These are phyloP conservation scores for Pseudorhombus dupliciocellatus DNA, from an alignment of 2,113 vertebrate species.

Conservation along the genomic window DNA sequence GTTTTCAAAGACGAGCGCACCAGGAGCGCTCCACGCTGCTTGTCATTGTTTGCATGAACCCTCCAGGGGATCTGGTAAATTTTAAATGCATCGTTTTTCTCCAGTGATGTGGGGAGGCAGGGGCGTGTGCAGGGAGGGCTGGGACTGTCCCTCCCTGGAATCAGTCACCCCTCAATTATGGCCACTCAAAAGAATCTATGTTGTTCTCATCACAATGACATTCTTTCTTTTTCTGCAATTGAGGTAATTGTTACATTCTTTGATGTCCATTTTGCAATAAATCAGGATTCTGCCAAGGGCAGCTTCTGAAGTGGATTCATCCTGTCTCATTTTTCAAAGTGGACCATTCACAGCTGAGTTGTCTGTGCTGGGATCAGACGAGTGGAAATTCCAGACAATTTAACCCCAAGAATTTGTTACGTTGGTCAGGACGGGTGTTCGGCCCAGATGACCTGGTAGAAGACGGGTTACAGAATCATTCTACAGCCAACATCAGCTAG, in stretches of 20 bases:
- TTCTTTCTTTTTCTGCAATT: background rate
- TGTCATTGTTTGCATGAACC: slow-evolving; percentile 23
- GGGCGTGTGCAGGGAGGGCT: background rate
- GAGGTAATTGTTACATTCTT: background rate
- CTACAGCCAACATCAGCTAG: no score
- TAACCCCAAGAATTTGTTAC: no score
- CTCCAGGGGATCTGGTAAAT: slow-evolving; percentile 18
- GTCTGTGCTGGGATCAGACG: background rate
- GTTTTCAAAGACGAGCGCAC: slow-evolving; percentile 23
- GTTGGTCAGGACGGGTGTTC: no score
- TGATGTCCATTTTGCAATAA: background rate
- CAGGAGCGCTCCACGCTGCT: slow-evolving; percentile 12
- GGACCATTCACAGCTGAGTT: background rate
- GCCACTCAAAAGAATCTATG: background rate
- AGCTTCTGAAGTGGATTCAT: background rate
- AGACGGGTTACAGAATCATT: no score
- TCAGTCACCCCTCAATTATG: background rate
- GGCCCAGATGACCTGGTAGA: no score
- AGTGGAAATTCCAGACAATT: no score
- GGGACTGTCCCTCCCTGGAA: no score
- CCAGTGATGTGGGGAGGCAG: background rate
- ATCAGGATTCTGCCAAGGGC: background rate
- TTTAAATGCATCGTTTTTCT: slow-evolving; percentile 19
- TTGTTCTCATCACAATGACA: background rate
- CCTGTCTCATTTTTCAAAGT: background rate